Base-by-base conservation (phyloP, 2,113 vertebrate genomes). In the Hyperopisus bebe region DNA sequence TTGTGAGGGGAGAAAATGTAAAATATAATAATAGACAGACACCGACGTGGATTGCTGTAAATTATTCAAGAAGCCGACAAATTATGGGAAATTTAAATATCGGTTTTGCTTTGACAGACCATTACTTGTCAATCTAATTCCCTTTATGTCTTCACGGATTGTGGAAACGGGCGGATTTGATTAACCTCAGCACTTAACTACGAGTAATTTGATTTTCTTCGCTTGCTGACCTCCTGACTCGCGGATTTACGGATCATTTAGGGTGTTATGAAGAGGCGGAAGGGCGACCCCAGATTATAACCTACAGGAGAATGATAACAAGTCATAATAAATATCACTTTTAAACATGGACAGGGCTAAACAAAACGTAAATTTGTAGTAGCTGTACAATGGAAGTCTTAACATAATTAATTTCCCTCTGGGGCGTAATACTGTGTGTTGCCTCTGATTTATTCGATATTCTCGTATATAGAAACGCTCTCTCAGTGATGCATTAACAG, bases 131-230 rank as follows among this genome's bases (percentile, higher is more conserved):
- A 66, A 48, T 80, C 66, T 35, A 87, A 44, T 77, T 90, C 39
- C 80, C 27, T 77, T 87, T 55, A 89, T 88, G 46, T 62, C 5
- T 83, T 89, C 85, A 82, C 77, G 88, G 51, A 88, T 70, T 58
- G 42, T 91, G 90, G 19, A 89, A 46, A 47, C 85, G 27, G 85
- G 51, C 70, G 19, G 88, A 58, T 84, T 89, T 82, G 42, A 89
- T 84, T 91, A 86, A 89, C 90, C 86, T 88, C 39, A 70, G 74
- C 84, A 83, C 55, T 91, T 88, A 89, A 91, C 42, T 51, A 70
- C 17, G 82, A 83, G 44, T 85, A 88, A 91, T 85, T 90, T 88
- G 70, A 51, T 86, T 88, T 90, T 51, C 53, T 88, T 62, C 7
- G 77, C 47, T 90, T 90, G 86, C 89, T 48, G 83, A 31, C 53